phyloP scores from a whole-genome alignment of 2,888 invertebrate genomes.

The Gymnosoma rotundatum region DNA sequence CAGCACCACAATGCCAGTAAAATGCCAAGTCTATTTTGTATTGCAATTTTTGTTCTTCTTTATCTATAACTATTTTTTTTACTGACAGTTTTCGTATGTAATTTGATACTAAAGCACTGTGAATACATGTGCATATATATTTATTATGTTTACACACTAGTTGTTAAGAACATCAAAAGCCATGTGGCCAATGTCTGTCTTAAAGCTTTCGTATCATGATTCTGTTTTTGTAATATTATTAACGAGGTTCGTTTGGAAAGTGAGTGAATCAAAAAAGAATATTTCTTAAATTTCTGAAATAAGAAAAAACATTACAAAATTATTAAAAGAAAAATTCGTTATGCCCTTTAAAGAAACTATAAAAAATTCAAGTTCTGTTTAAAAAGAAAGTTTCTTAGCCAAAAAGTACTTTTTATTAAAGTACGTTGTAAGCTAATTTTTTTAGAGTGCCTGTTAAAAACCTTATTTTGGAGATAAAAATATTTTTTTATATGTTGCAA shows the following conservation, averaged over 20 bases:
- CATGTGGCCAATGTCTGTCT: constrained; percentile 51
- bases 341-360: too few species aligned
- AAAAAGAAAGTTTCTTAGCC: too few species aligned
- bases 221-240: constrained; percentile 7
- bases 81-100: constrained; percentile 48
- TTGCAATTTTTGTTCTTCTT: constrained; percentile 48
- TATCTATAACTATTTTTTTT: constrained; percentile 23
- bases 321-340: too few species aligned
- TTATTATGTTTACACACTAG: constrained; percentile 13
- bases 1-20: constrained; percentile 38
- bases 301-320: too few species aligned
- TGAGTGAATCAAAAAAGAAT: too few species aligned
- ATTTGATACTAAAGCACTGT: constrained; percentile 55
- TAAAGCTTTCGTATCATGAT: constrained; percentile 17
- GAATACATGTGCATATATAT: neutral
- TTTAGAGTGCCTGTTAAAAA: too few species aligned
- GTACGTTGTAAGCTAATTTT: too few species aligned
- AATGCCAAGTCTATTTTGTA: constrained; percentile 62
- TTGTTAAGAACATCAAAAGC: constrained; percentile 51
- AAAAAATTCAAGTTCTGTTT: too few species aligned
- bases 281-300: too few species aligned
- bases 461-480: too few species aligned
- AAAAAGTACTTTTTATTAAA: too few species aligned
- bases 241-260: neutral
- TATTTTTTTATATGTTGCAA: too few species aligned